Conservation (phyloP, 2,797 vertebrate genomes). For the Bradypodion pumilum region DNA sequence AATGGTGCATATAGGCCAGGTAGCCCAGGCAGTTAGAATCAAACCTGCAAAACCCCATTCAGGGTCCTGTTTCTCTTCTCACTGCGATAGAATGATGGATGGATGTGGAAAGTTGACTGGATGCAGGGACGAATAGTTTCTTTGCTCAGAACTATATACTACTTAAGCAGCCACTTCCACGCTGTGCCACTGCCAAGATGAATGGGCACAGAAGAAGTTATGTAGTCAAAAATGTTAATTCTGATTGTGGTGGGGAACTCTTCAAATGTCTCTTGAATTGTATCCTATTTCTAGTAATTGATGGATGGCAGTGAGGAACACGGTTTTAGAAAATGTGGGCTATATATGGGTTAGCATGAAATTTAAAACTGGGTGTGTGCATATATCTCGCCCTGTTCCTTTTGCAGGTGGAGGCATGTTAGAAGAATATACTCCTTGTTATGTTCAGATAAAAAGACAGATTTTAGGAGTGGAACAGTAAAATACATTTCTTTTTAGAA, state of each 20-base stretch:
- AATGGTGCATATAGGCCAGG: background rate
- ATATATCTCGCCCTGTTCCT: background rate
- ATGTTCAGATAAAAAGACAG: background rate
- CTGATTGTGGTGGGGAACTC: background rate
- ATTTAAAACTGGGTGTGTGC: background rate
- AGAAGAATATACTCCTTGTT: constrained; percentile 1
- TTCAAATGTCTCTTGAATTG: background rate
- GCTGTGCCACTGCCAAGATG: background rate
- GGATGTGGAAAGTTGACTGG: background rate
- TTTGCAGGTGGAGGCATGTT: constrained; percentile 2
- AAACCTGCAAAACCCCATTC: background rate
- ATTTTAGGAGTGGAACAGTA: background rate
- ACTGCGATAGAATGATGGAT: background rate
- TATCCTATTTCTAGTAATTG: background rate
- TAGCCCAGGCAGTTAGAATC: background rate
- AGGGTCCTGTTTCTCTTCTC: background rate
- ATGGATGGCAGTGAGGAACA: background rate
- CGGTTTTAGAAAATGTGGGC: background rate
- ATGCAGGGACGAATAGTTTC: background rate
- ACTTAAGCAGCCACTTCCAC: background rate
- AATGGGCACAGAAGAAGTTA: background rate
- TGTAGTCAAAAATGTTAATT: background rate
- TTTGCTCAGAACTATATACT: background rate
- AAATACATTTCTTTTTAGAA: background rate
- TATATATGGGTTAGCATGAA: background rate